Evolutionary conservation across 2,113 vertebrate genomes (phyloP).

Genomic region (Pomatostomus ruficeps): DNA sequence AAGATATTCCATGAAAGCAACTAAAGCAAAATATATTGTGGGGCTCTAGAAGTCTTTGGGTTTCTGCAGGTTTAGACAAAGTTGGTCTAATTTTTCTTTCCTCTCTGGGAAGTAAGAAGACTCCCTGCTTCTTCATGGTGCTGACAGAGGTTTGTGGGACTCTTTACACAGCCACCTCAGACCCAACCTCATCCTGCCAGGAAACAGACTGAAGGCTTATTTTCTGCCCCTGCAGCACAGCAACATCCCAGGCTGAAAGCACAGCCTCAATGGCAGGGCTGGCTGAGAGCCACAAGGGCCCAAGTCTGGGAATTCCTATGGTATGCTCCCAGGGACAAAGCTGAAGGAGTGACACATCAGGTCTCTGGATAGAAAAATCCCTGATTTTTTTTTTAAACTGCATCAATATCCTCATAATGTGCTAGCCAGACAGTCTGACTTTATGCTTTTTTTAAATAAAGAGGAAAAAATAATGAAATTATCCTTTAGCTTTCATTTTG

Average conservation of each 20-base stretch:
- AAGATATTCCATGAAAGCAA: background rate
- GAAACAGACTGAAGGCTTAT: background rate
- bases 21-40: background rate
- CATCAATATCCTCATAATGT: background rate
- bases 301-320: conserved; percentile 27
- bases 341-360: background rate
- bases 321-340: background rate
- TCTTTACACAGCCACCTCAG: background rate
- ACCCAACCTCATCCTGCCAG: background rate
- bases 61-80: background rate
- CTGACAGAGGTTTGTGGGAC: background rate
- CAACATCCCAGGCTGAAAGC: background rate
- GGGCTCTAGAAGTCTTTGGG: background rate
- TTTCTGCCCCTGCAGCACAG: background rate
- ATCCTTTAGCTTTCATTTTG: background rate
- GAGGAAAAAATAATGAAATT: background rate
- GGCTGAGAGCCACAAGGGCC: conserved; percentile 22
- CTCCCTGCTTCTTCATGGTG: background rate
- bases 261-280: background rate
- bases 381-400: background rate
- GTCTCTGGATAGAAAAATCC: conserved; percentile 17
- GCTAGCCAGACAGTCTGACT: background rate
- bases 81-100: background rate
- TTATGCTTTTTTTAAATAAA: background rate
- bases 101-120: background rate